These are phyloP conservation scores for Campopleginae sp. DNA, from an alignment of 2,888 invertebrate genomes.

Conservation along the genomic window DNA sequence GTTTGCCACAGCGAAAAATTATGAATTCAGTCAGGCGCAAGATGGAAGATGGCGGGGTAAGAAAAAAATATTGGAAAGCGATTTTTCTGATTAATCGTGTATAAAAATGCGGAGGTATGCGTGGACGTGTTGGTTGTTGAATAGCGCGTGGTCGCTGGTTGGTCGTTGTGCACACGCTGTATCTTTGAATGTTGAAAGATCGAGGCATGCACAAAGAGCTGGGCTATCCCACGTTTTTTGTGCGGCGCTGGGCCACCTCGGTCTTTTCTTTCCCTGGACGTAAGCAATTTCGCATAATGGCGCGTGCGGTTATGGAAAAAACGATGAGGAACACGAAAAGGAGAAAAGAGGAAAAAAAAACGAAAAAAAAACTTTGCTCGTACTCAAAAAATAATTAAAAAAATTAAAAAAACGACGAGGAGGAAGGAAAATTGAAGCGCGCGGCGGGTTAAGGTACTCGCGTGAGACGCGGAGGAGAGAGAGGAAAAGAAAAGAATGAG, in stretches of 20 bases:
- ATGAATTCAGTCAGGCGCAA: not conserved
- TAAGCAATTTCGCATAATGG: slow-evolving; percentile 67
- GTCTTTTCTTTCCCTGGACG: slow-evolving; percentile 61
- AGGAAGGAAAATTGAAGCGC: slow-evolving; percentile 59
- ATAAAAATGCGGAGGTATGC: slow-evolving; percentile 16
- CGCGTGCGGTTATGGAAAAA: slow-evolving; percentile 67
- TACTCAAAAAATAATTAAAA: not conserved
- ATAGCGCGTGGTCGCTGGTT: slow-evolving; percentile 21
- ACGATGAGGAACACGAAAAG: slow-evolving; percentile 28
- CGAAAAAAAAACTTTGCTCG: slow-evolving; percentile 18
- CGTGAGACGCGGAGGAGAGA: slow-evolving; percentile 51
- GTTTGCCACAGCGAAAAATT: not conserved
- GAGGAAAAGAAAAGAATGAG: slow-evolving; percentile 15
- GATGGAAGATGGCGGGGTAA: slow-evolving; percentile 12
- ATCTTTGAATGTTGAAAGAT: slow-evolving; percentile 49
- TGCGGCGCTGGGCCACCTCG: slow-evolving; percentile 23
- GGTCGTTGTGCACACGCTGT: slow-evolving; percentile 16
- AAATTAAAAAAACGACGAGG: slow-evolving; percentile 19
- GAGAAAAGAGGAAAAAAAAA: not conserved
- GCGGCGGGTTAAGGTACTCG: slow-evolving; percentile 48
- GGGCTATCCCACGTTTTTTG: slow-evolving; percentile 62
- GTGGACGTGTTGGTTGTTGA: slow-evolving; percentile 18
- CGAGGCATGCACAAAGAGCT: slow-evolving; percentile 25
- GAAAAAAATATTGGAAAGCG: slow-evolving; percentile 2
- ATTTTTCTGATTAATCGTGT: slow-evolving; percentile 9